Conservation (phyloP, 2,113 vertebrate genomes). For the Telmatochromis sp. region DNA sequence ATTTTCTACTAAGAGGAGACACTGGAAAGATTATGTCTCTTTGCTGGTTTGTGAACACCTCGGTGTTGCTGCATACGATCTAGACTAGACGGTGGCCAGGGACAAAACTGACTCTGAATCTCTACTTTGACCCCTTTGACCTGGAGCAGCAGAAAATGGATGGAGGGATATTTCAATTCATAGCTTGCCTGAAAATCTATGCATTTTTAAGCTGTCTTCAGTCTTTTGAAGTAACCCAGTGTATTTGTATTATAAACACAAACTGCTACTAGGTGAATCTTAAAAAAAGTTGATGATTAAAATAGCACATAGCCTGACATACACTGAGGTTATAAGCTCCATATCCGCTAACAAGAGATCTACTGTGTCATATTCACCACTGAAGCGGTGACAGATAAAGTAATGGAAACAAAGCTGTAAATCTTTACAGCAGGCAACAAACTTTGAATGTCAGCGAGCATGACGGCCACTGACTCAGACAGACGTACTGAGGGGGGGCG, state of each 20-base stretch:
- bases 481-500: not conserved
- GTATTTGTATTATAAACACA: not conserved
- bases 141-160: too few relatives aligned
- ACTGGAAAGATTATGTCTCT: not conserved
- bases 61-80: not conserved
- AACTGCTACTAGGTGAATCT: not conserved
- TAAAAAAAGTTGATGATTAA: not conserved
- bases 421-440: not conserved
- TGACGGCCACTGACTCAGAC: constrained; percentile 33
- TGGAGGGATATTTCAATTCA: not conserved
- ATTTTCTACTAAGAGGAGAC: not conserved
- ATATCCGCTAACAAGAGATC: not conserved
- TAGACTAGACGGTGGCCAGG: not conserved
- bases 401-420: not conserved
- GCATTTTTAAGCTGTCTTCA: not conserved
- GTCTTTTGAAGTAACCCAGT: not conserved
- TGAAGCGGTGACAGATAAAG: not conserved
- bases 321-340: not conserved
- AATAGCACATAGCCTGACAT: not conserved
- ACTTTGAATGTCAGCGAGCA: constrained; percentile 41
- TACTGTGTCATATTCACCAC: not conserved
- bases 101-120: not conserved
- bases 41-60: not conserved
- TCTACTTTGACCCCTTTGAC: not conserved
- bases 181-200: not conserved